Evolutionary conservation across 1,140 invertebrate genomes (phyloP).

Genomic region (Odontomachus brunneus): DNA sequence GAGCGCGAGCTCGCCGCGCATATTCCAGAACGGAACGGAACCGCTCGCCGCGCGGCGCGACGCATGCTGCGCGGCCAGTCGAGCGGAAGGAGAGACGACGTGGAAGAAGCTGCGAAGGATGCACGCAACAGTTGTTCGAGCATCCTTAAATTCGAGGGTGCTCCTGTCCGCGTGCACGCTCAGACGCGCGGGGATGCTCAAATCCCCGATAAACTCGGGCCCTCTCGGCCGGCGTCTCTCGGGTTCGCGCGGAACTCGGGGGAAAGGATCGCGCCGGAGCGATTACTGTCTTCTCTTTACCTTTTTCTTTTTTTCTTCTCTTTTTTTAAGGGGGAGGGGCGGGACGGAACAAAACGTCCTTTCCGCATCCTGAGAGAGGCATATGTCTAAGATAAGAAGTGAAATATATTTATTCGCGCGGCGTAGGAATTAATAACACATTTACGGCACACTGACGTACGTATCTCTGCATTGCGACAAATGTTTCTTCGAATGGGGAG

Average conservation of each 20-base stretch:
- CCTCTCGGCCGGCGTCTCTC: not conserved
- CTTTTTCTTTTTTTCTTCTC: no score
- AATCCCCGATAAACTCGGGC: conserved; percentile 34
- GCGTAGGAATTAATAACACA: no score
- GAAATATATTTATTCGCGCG: no score
- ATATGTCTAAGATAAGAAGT: no score
- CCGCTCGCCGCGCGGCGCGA: not conserved
- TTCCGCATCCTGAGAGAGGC: no score
- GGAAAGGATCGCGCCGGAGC: no score
- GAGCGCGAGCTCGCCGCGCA: conserved; percentile 45
- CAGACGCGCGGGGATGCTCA: conserved; percentile 22
- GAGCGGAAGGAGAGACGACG: conserved; percentile 54
- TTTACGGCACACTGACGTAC: no score
- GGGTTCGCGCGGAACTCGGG: not conserved
- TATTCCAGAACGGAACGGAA: conserved; percentile 39
- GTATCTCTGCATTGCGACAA: no score
- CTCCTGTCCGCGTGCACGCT: conserved; percentile 32
- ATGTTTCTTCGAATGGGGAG: no score
- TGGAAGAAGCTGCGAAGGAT: conserved; percentile 60
- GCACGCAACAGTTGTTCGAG: conserved; percentile 61
- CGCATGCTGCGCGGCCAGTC: conserved; percentile 54
- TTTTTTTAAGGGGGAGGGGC: no score
- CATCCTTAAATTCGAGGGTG: conserved; percentile 59
- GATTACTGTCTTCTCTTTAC: no score
- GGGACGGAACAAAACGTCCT: no score